Evolutionary conservation across 2,888 invertebrate genomes (phyloP), one percentile per base, ranked within the genome.

Genomic region (Patella pellucida): DNA sequence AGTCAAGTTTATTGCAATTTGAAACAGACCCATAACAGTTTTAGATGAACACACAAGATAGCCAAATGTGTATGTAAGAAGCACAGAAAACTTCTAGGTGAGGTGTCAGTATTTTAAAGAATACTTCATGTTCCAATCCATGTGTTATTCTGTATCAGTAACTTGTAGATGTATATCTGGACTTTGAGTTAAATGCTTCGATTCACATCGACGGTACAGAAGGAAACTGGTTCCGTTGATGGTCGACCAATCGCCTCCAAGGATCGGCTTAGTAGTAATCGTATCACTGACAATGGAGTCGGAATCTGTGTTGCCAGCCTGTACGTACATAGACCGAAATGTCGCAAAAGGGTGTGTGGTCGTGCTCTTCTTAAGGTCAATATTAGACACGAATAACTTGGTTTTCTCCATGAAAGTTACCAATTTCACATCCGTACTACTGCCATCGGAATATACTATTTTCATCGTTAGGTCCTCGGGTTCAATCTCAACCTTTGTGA

Each of bases 321-420:
- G 70, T 11, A 86, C 83, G 74, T 81, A 86, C 86, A 86, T 86
- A 3, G 86, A 86, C 52, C 85, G 78, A 51, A 85, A 82, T 11
- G 84, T 84, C 16, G 84, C 79, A 73, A 85, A 85, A 16, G 85
- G 85, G 52, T 76, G 83, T 41, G 79, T 68, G 14, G 79, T 73
- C 0, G 77, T 79, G 68, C 79, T 77, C 72, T 78, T 76, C 12
- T 77, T 75, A 14, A 83, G 80, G 15, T 71, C 50, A 15, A 85
- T 68, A 67, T 82, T 77, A 1, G 77, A 80, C 9, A 85, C 84
- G 16, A 77, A 71, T 0, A 82, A 74, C 31, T 80, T 76, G 5
- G 85, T 85, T 79, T 84, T 83, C 4, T 76, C 72, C 15, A 81
- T 69, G 11, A 77, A 81, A 23, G 76, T 82, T 11, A 74, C 76